Base-by-base conservation (phyloP, 2,797 vertebrate species). In the Eulemur albifrons region DNA sequence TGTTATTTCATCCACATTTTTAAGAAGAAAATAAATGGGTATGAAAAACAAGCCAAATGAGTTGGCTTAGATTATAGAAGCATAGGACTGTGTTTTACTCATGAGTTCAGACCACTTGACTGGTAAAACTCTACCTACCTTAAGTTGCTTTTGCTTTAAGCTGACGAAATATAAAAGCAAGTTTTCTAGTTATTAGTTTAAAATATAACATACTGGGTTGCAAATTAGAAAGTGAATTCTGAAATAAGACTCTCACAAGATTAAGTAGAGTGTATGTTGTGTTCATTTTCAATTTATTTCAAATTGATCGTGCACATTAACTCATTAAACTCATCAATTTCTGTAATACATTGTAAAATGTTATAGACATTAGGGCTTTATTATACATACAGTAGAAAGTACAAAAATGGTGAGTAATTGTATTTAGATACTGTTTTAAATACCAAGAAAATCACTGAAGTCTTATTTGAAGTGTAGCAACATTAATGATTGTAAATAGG, bases 291-390 rank as follows among this genome's bases (percentile, higher is more conserved):
- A 96, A 8, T 95, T 80, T 96, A 50, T 61, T 96, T 95, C 52
- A 95, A 63, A 96, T 96, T 96, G 95, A 93, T 93, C 18, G 2
- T 94, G 63, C 59, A 93, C 75, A 84, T 96, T 93, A 97, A 95
- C 73, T 96, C 97, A 96, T 96, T 96, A 96, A 94, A 82, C n/a
- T 76, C 63, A 88, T 95, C 79, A 95, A 83, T 96, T 94, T 96
- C 79, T 96, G 6, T 77, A 96, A 83, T 30, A 94, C 67, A 67
- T 73, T 96, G 50, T 96, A 96, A 95, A 97, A 92, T 96, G 35
- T 80, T 97, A 83, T 72, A 43, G 90, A 94, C 94, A 80, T 94
- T 86, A 83, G 70, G 77, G 85, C 43, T 90, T 96, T 76, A 92
- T 79, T 90, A 52, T 50, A 80, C 81, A 50, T 88, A 38, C 2